Conservation (phyloP, 2,113 vertebrate species). For the Myiagra hebetior region DNA sequence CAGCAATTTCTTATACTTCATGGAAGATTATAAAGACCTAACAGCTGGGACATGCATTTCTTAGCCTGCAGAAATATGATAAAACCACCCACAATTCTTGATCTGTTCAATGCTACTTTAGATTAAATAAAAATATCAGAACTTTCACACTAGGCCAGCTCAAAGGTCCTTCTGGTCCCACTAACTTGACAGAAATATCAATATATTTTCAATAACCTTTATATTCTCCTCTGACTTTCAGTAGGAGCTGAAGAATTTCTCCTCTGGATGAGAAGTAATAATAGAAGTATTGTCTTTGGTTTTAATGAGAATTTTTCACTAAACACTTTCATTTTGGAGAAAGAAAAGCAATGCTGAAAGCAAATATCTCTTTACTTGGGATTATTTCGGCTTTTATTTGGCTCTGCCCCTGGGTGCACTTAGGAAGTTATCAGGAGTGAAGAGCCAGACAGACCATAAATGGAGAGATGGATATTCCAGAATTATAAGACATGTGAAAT, state of each 20-base stretch:
- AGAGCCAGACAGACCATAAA: neutral
- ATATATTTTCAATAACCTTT: neutral
- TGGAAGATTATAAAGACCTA: neutral
- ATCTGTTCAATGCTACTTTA: neutral
- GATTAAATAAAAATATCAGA: neutral
- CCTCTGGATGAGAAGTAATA: neutral
- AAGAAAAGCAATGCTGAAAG: neutral
- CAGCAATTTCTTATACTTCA: neutral
- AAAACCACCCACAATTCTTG: neutral
- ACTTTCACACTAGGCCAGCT: neutral
- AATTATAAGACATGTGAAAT: neutral
- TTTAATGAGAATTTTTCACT: neutral
- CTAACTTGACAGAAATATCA: neutral
- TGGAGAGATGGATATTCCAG: neutral
- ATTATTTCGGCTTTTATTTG: neutral
- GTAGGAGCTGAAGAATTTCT: neutral
- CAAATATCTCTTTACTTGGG: neutral
- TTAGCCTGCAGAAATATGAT: neutral
- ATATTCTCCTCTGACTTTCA: neutral
- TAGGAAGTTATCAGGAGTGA: neutral
- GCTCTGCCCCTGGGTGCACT: neutral
- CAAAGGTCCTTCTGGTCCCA: neutral
- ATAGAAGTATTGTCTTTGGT: neutral
- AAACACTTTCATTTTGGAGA: neutral
- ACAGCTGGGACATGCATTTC: neutral